Percentiles rank a stretch among this genome's conserved stretches.
Evolutionary conservation across 2,888 invertebrate genomes (phyloP).

Genomic region (Lobophora halterata): DNA sequence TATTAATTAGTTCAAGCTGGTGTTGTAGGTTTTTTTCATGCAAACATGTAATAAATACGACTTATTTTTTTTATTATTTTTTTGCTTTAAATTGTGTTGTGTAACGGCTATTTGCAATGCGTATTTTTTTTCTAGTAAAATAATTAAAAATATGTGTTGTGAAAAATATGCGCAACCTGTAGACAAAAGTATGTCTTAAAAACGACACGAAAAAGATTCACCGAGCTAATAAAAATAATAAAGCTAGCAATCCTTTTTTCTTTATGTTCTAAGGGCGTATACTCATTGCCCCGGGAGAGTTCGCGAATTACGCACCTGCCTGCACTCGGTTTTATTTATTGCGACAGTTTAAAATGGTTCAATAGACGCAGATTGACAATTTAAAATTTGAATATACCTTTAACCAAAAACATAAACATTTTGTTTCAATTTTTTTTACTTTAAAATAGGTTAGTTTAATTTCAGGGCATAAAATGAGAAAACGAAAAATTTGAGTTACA

Average conservation of each 20-base stretch:
- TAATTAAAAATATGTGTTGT: conserved; percentile 8
- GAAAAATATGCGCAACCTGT: conserved; percentile 34
- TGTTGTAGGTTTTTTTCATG: too few species aligned
- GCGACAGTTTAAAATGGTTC: conserved; percentile 53
- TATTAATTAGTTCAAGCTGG: too few species aligned
- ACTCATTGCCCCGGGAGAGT: conserved; percentile 58
- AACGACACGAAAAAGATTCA: conserved; percentile 50
- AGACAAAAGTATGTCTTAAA: conserved; percentile 34
- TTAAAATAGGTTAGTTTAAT: too few species aligned
- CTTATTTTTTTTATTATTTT: too few species aligned
- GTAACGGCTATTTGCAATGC: too few species aligned
- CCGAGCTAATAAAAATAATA: conserved; percentile 71
- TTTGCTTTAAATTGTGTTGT: too few species aligned
- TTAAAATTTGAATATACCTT: conserved; percentile 32
- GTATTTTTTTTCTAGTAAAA: conserved; percentile 1
- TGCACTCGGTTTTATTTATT: conserved; percentile 62
- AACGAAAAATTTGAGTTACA: not conserved
- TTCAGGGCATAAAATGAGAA: too few species aligned
- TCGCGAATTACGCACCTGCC: conserved; percentile 59
- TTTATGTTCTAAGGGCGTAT: conserved; percentile 57
- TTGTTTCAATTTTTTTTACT: too few species aligned
- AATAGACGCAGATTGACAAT: conserved; percentile 54
- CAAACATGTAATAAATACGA: too few species aligned
- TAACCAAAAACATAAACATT: not conserved
- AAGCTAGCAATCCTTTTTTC: conserved; percentile 70